A percentile compares a stretch with the other conserved stretches of the same genome.
These are phyloP conservation scores for Corvus hawaiiensis DNA, from an alignment of 2,113 vertebrate genomes.

Conservation along the genomic window DNA sequence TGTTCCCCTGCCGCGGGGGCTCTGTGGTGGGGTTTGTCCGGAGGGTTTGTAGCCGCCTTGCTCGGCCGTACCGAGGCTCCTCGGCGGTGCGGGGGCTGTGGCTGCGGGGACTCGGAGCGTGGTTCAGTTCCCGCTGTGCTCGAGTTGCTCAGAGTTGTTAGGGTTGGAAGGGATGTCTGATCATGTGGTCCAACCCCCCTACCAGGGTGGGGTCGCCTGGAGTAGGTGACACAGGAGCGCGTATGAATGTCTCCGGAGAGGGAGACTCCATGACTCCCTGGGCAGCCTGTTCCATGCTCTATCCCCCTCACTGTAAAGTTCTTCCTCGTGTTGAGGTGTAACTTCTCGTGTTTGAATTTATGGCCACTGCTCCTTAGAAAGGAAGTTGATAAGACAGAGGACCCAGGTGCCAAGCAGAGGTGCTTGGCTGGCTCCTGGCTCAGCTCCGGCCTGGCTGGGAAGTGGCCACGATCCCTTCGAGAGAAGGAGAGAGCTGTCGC, in stretches of 20 bases:
- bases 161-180: background rate
- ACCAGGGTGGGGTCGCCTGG: background rate
- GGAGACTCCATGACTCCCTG: background rate
- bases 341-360: background rate
- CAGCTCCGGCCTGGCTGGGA: background rate
- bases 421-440: background rate
- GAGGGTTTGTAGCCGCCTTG: background rate
- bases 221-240: background rate
- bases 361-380: background rate
- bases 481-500: background rate
- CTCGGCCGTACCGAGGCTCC: no score
- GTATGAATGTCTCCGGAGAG: no score
- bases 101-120: rapidly evolving
- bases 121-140: background rate
- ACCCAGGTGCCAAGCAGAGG: background rate
- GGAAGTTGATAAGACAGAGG: background rate
- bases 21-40: rapidly evolving
- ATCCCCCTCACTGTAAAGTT: background rate
- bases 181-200: rapidly evolving
- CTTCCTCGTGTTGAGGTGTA: background rate
- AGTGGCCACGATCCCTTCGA: no score
- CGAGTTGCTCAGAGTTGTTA: background rate
- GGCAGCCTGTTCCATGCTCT: background rate
- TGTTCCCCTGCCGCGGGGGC: no score
- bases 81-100: background rate